These are phyloP conservation scores for Otus sunia DNA, from an alignment of 2,113 vertebrate species.

Conservation along the genomic window DNA sequence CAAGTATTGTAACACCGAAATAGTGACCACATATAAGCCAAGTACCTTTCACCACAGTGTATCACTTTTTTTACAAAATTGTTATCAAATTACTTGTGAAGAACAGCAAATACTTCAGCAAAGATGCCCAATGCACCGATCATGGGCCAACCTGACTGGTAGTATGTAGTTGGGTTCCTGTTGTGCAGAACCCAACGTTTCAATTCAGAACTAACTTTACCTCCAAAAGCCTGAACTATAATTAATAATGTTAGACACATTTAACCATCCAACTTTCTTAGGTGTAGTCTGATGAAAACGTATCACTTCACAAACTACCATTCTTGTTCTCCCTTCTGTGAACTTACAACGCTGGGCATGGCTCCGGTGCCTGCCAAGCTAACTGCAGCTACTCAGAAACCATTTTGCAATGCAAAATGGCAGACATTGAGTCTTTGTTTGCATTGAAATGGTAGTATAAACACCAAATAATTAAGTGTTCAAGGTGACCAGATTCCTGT, in stretches of 20 bases:
- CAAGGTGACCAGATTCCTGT: background rate
- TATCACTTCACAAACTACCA: background rate
- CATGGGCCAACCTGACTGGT: background rate
- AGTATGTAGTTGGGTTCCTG: background rate
- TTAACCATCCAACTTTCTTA: background rate
- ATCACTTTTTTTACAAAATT: background rate
- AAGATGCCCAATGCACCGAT: background rate
- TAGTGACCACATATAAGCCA: background rate
- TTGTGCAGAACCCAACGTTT: background rate
- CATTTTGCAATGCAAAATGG: accelerated
- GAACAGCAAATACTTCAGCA: background rate
- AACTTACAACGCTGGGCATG: accelerated
- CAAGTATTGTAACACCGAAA: background rate
- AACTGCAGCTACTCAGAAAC: accelerated
- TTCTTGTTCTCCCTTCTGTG: background rate
- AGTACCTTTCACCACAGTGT: background rate
- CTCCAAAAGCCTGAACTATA: background rate
- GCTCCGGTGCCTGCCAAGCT: accelerated
- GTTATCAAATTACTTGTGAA: background rate
- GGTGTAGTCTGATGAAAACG: background rate
- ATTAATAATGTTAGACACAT: background rate
- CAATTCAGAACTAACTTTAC: background rate
- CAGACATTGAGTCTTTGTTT: accelerated
- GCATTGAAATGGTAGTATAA: accelerated
- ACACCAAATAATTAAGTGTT: background rate